Base-by-base conservation (phyloP, 1,140 invertebrate genomes). In the Marisa cornuarietis region DNA sequence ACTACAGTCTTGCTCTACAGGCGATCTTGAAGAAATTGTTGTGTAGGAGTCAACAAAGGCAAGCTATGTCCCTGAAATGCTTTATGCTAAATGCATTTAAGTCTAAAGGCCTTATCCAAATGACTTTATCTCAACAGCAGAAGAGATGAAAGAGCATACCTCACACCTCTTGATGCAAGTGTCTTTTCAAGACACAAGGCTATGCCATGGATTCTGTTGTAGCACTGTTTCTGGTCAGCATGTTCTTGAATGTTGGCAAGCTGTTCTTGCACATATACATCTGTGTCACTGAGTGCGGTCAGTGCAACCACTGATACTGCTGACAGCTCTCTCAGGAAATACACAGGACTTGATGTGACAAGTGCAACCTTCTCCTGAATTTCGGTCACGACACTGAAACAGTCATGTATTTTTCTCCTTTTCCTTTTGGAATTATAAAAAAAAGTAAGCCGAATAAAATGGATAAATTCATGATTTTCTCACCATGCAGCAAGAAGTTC, bases 311-410 rank as follows among this genome's bases (percentile, higher is more conserved):
- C 77, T 14, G 87, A 82, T 72, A 77, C 74, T 20, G 89, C 87
- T 75, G 88, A 83, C n/a, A 90, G 79, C 14, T 87, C 84, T 42
- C 89, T 80, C 22, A 90, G 79, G 31, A 81, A 84, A 61, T 85
- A 85, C 20, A 90, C 86, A 31, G 87, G 88, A 82, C 85, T 89
- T 1, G 63, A 76, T 26, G 84, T 54, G 49, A 86, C 78, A 22
- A 31, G 49, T 13, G 52, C 49, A 11, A 88, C 75, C 16, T 79
- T 68, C 14, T 81, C 72, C 71, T 65, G 71, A n/a, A 86, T 84
- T 51, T 79, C 58, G 22, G 69, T 72, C 31, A 78, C 22, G 54
- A 82, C 54, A 16, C 82, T 84, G 78, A 13, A 78, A 81, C 9
- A 65, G 76, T 77, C 63, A 68, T 26, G 16, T 61, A 65, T 76